Evolutionary conservation across 2,797 vertebrate species (phyloP), one percentile per base, ranked within the genome.

Genomic region (Podargus strigoides): DNA sequence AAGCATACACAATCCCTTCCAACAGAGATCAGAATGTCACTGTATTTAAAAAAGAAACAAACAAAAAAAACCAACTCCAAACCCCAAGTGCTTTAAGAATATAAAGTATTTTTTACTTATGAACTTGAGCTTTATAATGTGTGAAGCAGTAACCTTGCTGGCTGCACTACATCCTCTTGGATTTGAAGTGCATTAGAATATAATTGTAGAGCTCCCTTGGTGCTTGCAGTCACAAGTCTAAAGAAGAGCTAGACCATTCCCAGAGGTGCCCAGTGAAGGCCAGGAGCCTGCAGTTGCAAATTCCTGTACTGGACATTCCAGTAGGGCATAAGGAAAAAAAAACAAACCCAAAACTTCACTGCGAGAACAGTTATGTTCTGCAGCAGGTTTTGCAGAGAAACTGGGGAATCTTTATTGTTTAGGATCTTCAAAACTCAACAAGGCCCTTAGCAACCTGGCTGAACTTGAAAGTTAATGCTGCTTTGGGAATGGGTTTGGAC

Each of bases 311-410:
- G 62, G 30, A 18, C 9, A 2, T 85, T 53, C 50, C 42, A 55
- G 10, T 7, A 68, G 52, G 34, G 52, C 8, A 7, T 36, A 34
- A 59, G 5, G 21, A 30, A 50, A 53, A 63, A 66, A 42, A 50
- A 53, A 63, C 62, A 42, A 0, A 0, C 28, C 0, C 21, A 7
- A 14, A 34, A 37, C 15, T 81, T 56, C n/a, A 12, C 41, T 28
- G 13, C 63, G 41, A 78, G 36, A 41, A 15, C 20, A 55, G 21
- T 20, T 59, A 46, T 47, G 22, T 32, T 11, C 30, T 87, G 32
- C 34, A 26, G 2, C 1, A n/a, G 14, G 3, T 55, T 85, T 87
- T 66, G 42, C 20, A 30, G 78, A 41, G 79, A 82, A 72, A 60
- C 7, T 23, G 46, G 32, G 28, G 11, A 56, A 26, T 56, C 26